These are phyloP conservation scores for Mimachlamys varia DNA, from an alignment of 2,888 invertebrate genomes.

Conservation along the genomic window DNA sequence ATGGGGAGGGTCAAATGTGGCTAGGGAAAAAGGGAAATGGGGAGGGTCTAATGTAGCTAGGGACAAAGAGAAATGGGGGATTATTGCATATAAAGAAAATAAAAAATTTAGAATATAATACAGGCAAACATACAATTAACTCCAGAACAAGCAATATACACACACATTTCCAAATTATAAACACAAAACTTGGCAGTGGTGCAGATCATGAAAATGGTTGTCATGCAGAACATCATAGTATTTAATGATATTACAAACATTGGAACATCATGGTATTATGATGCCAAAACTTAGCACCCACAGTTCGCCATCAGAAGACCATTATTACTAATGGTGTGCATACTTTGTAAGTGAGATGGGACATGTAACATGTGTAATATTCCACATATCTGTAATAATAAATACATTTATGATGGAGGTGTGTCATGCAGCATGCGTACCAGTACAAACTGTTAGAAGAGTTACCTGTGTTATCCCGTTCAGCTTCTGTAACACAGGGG, in stretches of 20 bases:
- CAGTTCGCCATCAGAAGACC: not conserved
- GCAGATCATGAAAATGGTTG: not conserved
- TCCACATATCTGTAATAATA: not conserved
- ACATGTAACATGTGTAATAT: not conserved
- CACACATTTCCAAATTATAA: not conserved
- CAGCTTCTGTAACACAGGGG: not conserved
- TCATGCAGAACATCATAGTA: not conserved
- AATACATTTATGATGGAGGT: not conserved
- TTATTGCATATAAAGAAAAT: too few relatives aligned
- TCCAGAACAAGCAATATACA: not conserved
- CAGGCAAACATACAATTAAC: not conserved
- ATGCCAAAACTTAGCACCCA: not conserved
- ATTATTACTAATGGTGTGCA: not conserved
- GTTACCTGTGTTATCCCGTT: conserved; percentile 18
- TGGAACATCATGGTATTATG: not conserved
- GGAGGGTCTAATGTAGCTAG: too few relatives aligned
- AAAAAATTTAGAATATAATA: too few relatives aligned
- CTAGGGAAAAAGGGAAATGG: too few relatives aligned
- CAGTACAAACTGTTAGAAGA: not conserved
- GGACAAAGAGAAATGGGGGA: too few relatives aligned
- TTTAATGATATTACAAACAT: not conserved
- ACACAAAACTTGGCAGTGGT: not conserved
- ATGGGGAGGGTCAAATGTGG: too few relatives aligned
- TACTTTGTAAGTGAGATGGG: not conserved
- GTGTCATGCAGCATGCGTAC: conserved; percentile 15